Evolutionary conservation across 2,113 vertebrate genomes (phyloP), one percentile per base, ranked within the genome.

Genomic region (Setophaga kirtlandii): DNA sequence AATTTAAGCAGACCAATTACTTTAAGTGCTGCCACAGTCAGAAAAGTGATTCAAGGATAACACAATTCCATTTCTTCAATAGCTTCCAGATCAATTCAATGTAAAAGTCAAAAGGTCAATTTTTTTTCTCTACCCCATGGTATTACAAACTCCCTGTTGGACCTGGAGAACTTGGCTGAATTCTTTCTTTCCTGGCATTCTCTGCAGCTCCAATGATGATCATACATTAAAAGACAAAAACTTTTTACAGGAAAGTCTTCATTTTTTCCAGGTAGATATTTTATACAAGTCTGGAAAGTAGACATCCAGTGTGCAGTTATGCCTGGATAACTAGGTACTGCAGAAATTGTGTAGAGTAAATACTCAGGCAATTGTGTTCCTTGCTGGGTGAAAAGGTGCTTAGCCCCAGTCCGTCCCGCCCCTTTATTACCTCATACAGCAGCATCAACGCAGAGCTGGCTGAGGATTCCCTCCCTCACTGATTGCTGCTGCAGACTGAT

Each of bases 11-110:
- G 25, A 30, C 75, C 93, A 96, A 96, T 96, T 96, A 96, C 64
- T 77, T 88, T 92, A 94, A 96, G 94, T 95, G 91, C 94, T 88
- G 46, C 50, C 90, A 83, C 53, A 79, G 49, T 92, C 73, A 93
- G 68, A 91, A 82, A 87, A 97, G 83, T 60, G 67, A 95, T 89
- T 93, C 82, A 92, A 92, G 93, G 65, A 96, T 96, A 90, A 85
- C 33, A 49, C 35, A 83, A 89, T 39, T 39, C 25, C 42, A 90
- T 92, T 95, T 95, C 60, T 89, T 83, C 90, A 90, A 79, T 56
- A 87, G 70, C 68, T 94, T 95, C 84, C 80, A 79, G 35, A 91
- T 80, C 60, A 94, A 90, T 82, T 74, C 90, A 92, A 64, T 67
- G 73, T 69, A 80, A 21, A 94, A 83, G 53, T 67, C 65, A 88